Evolutionary conservation across 2,888 invertebrate genomes (phyloP).

Genomic region (Heteromyza rotundicornis): DNA sequence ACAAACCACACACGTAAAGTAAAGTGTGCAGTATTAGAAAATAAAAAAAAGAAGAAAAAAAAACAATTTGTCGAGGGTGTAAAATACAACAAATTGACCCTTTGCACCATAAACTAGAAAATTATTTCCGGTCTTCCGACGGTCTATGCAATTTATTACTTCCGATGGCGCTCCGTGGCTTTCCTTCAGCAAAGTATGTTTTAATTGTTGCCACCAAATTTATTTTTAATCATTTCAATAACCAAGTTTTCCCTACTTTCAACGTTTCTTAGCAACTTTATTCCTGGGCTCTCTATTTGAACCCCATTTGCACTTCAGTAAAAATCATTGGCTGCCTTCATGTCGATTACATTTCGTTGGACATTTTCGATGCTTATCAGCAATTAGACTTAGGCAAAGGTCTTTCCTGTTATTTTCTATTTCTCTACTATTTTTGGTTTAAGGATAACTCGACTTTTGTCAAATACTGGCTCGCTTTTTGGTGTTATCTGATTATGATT

Average conservation of each 20-base stretch:
- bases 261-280: no score
- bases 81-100: conserved; percentile 29
- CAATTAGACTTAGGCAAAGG: conserved; percentile 48
- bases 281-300: conserved; percentile 21
- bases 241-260: no score
- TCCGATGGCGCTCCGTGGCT: conserved; percentile 9
- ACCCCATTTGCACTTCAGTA: conserved; percentile 32
- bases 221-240: no score
- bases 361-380: conserved; percentile 48
- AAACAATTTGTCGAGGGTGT: conserved; percentile 13
- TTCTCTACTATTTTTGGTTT: no score
- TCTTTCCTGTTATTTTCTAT: no score
- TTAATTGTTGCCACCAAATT: conserved; percentile 1
- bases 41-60: conserved; percentile 10
- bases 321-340: conserved; percentile 11
- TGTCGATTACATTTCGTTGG: conserved; percentile 31
- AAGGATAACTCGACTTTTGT: no score
- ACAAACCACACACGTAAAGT: conserved; percentile 14
- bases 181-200: conserved; percentile 1
- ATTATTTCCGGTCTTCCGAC: conserved; percentile 54
- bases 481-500: no score
- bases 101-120: conserved; percentile 42
- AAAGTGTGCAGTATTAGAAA: conserved; percentile 10
- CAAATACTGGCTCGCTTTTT: no score
- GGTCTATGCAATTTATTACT: conserved; percentile 34